Evolutionary conservation across 2,888 invertebrate genomes (phyloP), one percentile per base, ranked within the genome.

Genomic region (Ischnus inquisitorius): DNA sequence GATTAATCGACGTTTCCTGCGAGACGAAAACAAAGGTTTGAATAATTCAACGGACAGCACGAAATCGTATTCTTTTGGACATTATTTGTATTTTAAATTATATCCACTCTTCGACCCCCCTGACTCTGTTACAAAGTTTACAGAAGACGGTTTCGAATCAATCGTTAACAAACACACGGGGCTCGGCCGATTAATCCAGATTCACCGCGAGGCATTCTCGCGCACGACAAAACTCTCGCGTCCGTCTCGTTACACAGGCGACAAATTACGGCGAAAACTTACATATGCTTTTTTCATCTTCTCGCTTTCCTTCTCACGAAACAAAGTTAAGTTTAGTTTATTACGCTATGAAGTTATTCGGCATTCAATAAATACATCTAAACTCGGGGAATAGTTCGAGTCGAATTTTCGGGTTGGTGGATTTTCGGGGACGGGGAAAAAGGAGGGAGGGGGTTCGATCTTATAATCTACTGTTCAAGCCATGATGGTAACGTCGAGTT

Each of bases 401-500:
- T 74, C 72, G 64, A 72, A 72, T 78, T 74, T 81, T 54, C 57
- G 60, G 34, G 0, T 6, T 54, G 22, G 54, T 64, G 67, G 67
- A 74, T 80, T 28, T 16, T 8, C 28, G 19, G 43, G 46, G 34
- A 39, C 60, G 48, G 64, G 34, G 16, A 19, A 6, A 14, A 28
- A 19, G 34, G 34, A 34, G 34, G 34, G 34, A 34, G 34, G 34
- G 34, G 34, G 34, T 34, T 34, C 28, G 28, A 62, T 65, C 72
- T 25, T 34, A 28, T 60, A 75, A 25, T 89, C 93, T 96, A 96
- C 95, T 96, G 96, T 92, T 97, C 97, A 89, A 97, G 94, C 97
- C 97, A 97, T 60, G 97, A 97, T 41, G 97, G 96, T 89, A 96
- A 95, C 86, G 95, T 95, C 43, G 97, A 95, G 92, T 97, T 97